Evolutionary conservation across 2,797 vertebrate species (phyloP).

Genomic region (Chiloscyllium punctatum): DNA sequence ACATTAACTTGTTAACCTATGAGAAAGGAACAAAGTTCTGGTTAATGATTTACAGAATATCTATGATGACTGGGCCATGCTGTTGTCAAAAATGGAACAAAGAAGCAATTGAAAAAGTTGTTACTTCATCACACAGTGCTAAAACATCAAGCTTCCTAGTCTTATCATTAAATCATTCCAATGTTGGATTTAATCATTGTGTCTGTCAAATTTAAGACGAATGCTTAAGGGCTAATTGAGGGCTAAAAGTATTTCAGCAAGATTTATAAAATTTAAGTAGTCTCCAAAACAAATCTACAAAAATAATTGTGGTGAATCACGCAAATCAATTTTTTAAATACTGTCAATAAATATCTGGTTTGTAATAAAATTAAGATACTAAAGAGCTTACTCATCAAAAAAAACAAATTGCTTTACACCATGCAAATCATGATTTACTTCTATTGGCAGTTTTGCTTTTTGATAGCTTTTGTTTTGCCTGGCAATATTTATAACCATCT

Average conservation of each 20-base stretch:
- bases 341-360: neutral
- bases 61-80: neutral
- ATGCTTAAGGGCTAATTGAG: neutral
- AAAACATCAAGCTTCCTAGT: neutral
- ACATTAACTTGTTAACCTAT: neutral
- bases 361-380: neutral
- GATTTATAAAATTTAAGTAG: neutral
- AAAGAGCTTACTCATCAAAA: neutral
- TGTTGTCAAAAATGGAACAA: neutral
- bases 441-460: neutral
- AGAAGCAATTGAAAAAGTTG: neutral
- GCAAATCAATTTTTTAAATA: slow-evolving; percentile 5
- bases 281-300: neutral
- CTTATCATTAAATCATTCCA: neutral
- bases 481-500: neutral
- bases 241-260: neutral
- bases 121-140: too few species aligned
- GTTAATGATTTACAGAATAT: neutral
- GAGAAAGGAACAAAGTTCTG: too few species aligned
- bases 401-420: neutral
- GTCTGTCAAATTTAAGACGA: neutral
- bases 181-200: neutral
- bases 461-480: neutral
- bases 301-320: neutral
- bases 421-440: slow-evolving; percentile 1